Conservation (phyloP, 2,113 vertebrate species). For the Amphiprion ocellaris region DNA sequence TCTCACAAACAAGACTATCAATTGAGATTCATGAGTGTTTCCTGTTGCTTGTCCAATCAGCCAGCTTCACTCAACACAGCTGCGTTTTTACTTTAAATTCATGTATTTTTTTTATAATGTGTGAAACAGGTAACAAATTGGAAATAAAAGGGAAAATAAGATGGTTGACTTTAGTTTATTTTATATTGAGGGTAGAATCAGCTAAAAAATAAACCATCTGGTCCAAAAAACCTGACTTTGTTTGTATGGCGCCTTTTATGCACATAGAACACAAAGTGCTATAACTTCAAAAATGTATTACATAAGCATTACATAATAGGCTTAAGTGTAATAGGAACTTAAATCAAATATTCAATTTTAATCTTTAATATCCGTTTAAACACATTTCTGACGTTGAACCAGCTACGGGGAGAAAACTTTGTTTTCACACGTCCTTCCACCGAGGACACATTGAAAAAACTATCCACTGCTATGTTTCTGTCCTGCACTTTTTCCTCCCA, state of each 20-base stretch:
- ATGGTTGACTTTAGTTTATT: background rate
- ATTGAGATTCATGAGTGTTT: slow-evolving; percentile 28
- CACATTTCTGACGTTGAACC: slow-evolving; percentile 27
- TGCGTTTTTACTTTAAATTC: background rate
- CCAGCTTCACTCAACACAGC: background rate
- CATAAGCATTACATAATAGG: slow-evolving; percentile 9
- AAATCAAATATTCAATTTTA: background rate
- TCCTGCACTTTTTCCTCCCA: background rate
- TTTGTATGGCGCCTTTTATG: no score
- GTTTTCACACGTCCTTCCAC: background rate
- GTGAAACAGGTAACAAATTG: background rate
- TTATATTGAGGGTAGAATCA: background rate
- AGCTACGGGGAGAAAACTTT: background rate
- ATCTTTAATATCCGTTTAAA: slow-evolving; percentile 3
- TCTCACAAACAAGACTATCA: slow-evolving; percentile 34
- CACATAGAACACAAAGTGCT: no score
- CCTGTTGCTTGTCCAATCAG: background rate
- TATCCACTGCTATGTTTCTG: slow-evolving; percentile 4
- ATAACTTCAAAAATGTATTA: background rate
- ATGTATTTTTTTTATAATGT: background rate
- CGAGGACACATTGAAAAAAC: background rate
- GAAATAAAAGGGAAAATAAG: background rate
- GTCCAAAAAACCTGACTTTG: no score
- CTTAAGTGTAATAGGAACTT: background rate
- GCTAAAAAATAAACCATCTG: background rate